Base-by-base conservation (phyloP, 2,888 invertebrate species). In the Cheilosia impressa region DNA sequence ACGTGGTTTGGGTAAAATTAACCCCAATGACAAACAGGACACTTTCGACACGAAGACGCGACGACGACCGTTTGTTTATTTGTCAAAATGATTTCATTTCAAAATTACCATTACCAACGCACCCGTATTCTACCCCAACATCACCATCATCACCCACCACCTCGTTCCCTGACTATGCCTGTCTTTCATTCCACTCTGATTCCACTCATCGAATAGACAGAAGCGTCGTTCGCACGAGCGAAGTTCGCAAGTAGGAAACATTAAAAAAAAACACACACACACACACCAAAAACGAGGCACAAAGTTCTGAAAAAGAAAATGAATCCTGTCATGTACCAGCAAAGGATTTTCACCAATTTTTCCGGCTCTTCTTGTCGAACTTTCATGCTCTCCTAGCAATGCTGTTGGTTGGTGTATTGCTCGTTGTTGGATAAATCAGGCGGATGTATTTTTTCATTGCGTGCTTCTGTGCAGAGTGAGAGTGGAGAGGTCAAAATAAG, bases 261-360 rank as follows among this genome's bases (percentile, higher is more conserved):
- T 55, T n/a, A 38, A 19, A 50, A 68, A 68, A 47, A 22, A 57
- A 41, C 38, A 19, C 19, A 60, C 13, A 52, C 24, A 24, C 4
- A 58, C 62, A 45, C 3, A 34, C 9, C 2, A 10, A 58, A 31
- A 69, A 17, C 47, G 27, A 41, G 34, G 9, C 10, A 19, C 17
- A 24, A 27, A 45, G 60, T 27, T 69, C 34, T 68, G 60, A 71
- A 75, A 19, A 62, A 58, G 75, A 84, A 76, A 84, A 84, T 76
- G 80, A 84, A 80, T 84, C 84, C 75, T 84, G 84, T 76, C 80
- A 84, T 76, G 80, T 80, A 57, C 58, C 31, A 84, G 84, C 53
- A 62, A 60, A 53, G 69, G 63, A 66, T 79, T 79, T 75, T 80
- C 80, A 75, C 53, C 80, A 80, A 80, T 80, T 84, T 84, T 75